These are phyloP conservation scores for Brassicogethes aeneus DNA, from an alignment of 2,888 invertebrate genomes.

Conservation along the genomic window DNA sequence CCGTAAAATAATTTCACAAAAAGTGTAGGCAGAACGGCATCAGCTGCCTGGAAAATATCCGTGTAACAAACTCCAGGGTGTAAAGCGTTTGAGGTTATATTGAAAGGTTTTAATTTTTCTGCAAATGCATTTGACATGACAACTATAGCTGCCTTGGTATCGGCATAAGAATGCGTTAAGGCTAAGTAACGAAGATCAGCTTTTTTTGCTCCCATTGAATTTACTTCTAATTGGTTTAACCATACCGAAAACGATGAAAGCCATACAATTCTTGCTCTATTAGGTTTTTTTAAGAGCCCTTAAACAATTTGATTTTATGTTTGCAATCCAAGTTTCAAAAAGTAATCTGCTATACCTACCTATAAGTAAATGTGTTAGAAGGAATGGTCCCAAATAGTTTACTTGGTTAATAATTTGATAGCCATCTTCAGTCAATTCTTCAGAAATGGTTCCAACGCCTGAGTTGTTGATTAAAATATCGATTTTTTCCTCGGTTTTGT, in stretches of 20 bases:
- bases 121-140: constrained; percentile 2
- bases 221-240: not conserved
- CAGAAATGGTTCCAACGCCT: constrained; percentile 43
- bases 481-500: constrained; percentile 43
- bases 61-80: constrained; percentile 4
- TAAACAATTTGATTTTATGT: constrained; percentile 5
- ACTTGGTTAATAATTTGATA: constrained; percentile 54
- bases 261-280: not conserved
- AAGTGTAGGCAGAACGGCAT: not conserved
- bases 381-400: constrained; percentile 63
- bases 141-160: constrained; percentile 1
- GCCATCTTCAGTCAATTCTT: constrained; percentile 49
- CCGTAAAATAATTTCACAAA: not conserved
- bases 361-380: constrained; percentile 54
- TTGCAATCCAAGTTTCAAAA: not conserved
- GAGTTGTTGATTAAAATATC: constrained; percentile 57
- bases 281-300: constrained; percentile 14
- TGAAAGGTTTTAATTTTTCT: constrained; percentile 4
- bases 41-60: not conserved
- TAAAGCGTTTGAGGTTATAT: constrained; percentile 4
- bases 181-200: not conserved
- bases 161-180: not conserved
- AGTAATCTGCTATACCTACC: constrained; percentile 29
- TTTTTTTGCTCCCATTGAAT: not conserved
- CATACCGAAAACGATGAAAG: not conserved